Conservation (phyloP, 1,140 invertebrate genomes). For the Danaus plexippus region DNA sequence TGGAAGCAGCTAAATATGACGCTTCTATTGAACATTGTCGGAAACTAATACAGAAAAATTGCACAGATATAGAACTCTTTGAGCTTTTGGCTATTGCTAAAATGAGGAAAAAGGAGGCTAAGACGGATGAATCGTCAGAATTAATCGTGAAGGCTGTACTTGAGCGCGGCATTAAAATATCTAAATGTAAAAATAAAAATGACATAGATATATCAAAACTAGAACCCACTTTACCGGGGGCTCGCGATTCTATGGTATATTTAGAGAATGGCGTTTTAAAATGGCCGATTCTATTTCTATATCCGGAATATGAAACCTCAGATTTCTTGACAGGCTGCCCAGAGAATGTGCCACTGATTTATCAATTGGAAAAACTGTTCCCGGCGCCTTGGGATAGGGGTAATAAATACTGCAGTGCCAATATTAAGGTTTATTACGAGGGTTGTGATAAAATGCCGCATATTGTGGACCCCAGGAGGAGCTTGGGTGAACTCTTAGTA, state of each 20-base stretch:
- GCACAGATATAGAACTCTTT: slow-evolving; percentile 73
- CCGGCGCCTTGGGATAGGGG: slow-evolving; percentile 82
- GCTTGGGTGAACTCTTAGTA: slow-evolving; percentile 76
- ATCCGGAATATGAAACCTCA: slow-evolving; percentile 57
- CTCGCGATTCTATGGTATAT: slow-evolving; percentile 71
- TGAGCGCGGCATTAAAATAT: slow-evolving; percentile 63
- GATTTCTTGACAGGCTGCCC: slow-evolving; percentile 80
- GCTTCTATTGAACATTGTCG: slow-evolving; percentile 84
- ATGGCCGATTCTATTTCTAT: slow-evolving; percentile 56
- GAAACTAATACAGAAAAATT: slow-evolving; percentile 73
- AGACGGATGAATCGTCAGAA: slow-evolving; percentile 73
- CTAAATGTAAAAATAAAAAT: slow-evolving; percentile 50
- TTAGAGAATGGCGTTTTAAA: slow-evolving; percentile 85
- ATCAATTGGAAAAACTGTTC: slow-evolving; percentile 76
- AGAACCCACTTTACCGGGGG: slow-evolving; percentile 76
- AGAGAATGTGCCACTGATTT: slow-evolving; percentile 57
- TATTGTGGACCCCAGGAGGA: slow-evolving; percentile 73
- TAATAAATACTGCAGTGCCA: slow-evolving; percentile 77
- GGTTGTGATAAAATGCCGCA: slow-evolving; percentile 78
- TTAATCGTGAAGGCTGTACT: slow-evolving; percentile 46
- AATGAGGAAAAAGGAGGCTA: slow-evolving; percentile 74
- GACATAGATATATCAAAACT: slow-evolving; percentile 71
- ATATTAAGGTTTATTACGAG: slow-evolving; percentile 86
- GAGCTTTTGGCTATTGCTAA: slow-evolving; percentile 75
- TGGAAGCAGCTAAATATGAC: slow-evolving; percentile 79